Conservation (phyloP, 2,113 vertebrate species). For the Menura novaehollandiae region DNA sequence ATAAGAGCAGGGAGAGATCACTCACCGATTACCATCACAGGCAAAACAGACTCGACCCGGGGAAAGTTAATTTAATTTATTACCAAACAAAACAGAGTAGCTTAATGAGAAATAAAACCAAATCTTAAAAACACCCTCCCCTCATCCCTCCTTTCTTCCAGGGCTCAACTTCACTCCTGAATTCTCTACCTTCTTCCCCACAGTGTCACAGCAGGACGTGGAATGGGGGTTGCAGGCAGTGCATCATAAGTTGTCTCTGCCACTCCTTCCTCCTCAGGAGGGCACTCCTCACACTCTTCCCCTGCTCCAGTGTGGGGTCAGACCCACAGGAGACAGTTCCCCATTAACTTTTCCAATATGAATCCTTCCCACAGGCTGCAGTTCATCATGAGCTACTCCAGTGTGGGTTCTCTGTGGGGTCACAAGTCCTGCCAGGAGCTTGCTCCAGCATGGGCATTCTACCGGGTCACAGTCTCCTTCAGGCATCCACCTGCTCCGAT, state of each 20-base stretch:
- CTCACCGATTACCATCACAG: background rate
- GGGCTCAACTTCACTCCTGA: background rate
- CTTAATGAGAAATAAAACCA: background rate
- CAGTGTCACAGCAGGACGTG: fast-evolving
- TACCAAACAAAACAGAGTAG: background rate
- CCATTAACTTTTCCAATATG: background rate
- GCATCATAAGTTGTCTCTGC: background rate
- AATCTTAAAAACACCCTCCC: background rate
- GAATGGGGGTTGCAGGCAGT: background rate
- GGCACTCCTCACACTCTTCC: too few species aligned
- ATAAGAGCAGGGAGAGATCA: background rate
- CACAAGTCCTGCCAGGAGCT: background rate
- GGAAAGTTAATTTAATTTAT: background rate
- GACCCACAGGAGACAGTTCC: background rate
- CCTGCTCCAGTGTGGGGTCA: background rate
- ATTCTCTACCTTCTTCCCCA: background rate
- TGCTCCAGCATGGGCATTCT: background rate
- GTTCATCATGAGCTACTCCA: background rate
- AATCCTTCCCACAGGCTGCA: background rate
- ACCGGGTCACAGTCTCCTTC: background rate
- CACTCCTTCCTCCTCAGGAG: background rate
- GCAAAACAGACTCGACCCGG: fast-evolving
- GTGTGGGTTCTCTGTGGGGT: fast-evolving
- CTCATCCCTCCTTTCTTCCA: background rate
- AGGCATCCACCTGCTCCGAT: background rate